Conservation (phyloP, 1,140 invertebrate species). For the Drosophila nigrodunni region DNA sequence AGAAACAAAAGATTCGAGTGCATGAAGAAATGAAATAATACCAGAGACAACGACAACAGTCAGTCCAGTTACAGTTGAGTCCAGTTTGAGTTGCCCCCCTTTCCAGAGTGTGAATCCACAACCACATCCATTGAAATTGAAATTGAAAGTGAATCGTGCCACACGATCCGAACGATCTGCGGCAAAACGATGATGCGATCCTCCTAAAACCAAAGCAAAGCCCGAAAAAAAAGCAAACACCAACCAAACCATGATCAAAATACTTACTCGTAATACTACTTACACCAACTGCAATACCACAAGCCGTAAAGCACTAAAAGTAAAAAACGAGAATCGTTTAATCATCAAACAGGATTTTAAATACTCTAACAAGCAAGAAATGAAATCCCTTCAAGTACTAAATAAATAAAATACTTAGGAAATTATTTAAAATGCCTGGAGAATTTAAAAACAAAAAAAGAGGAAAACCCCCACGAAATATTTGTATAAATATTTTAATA, state of each 20-base stretch:
- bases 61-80: constrained; percentile 62
- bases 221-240: no score
- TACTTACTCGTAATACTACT: constrained; percentile 57
- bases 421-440: no score
- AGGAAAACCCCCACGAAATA: no score
- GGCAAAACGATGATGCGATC: constrained; percentile 54
- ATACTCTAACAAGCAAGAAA: constrained; percentile 18
- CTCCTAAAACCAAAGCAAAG: constrained; percentile 49
- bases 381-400: no score
- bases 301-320: constrained; percentile 5
- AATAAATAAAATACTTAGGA: no score
- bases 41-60: constrained; percentile 36
- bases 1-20: constrained; percentile 67
- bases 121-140: constrained; percentile 62
- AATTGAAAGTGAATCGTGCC: constrained; percentile 82
- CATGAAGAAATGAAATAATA: constrained; percentile 80
- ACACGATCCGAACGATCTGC: constrained; percentile 66
- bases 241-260: constrained; percentile 34
- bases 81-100: constrained; percentile 29
- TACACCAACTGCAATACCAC: constrained; percentile 25
- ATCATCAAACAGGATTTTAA: constrained; percentile 5
- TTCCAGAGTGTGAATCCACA: constrained; percentile 54
- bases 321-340: constrained; percentile 24
- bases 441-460: no score
- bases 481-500: no score